A percentile compares a stretch with the other conserved stretches of the same genome.
These are phyloP conservation scores for Caenorhabditis imperialis DNA, from an alignment of 2,888 invertebrate species.

Conservation along the genomic window DNA sequence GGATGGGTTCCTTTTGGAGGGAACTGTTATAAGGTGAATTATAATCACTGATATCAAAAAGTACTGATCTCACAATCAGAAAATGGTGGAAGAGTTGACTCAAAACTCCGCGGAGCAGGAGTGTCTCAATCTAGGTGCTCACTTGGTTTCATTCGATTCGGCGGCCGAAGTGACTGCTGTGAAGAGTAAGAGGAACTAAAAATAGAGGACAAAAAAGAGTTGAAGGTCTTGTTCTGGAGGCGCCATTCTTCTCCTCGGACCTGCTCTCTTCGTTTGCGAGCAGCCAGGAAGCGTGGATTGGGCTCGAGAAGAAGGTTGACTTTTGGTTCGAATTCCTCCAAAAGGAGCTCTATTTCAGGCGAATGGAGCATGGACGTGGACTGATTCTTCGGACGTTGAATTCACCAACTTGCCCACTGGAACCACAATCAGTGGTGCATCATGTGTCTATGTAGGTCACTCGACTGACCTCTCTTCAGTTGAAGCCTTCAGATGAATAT, in stretches of 20 bases:
- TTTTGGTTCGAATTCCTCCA: too few species aligned
- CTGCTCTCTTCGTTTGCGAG: slow-evolving; percentile 10
- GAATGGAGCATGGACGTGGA: slow-evolving; percentile 44
- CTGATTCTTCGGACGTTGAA: slow-evolving; percentile 26
- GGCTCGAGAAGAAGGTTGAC: slow-evolving; percentile 12
- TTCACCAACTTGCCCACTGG: slow-evolving; percentile 37
- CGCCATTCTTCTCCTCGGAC: slow-evolving; percentile 21
- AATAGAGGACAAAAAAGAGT: not conserved
- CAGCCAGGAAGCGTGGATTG: slow-evolving; percentile 44
- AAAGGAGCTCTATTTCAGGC: slow-evolving; percentile 10
- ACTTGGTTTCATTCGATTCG: slow-evolving; percentile 36
- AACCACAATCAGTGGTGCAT: slow-evolving; percentile 16
- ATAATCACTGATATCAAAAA: not conserved
- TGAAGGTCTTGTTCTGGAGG: slow-evolving; percentile 18
- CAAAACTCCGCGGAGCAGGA: slow-evolving; percentile 25
- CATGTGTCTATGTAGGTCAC: slow-evolving; percentile 28
- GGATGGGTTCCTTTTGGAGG: slow-evolving; percentile 33
- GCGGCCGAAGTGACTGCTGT: slow-evolving; percentile 19
- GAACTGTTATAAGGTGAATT: slow-evolving; percentile 29
- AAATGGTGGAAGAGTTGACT: slow-evolving; percentile 16
- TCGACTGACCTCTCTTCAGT: not conserved
- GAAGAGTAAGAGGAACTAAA: slow-evolving; percentile 9
- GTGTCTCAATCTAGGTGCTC: slow-evolving; percentile 18
- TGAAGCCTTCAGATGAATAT: slow-evolving; percentile 27
- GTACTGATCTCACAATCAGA: too few species aligned